Percentiles rank a stretch among this genome's conserved stretches.
Conservation (phyloP, 2,888 invertebrate species). For the Cheilosia vernalis region DNA sequence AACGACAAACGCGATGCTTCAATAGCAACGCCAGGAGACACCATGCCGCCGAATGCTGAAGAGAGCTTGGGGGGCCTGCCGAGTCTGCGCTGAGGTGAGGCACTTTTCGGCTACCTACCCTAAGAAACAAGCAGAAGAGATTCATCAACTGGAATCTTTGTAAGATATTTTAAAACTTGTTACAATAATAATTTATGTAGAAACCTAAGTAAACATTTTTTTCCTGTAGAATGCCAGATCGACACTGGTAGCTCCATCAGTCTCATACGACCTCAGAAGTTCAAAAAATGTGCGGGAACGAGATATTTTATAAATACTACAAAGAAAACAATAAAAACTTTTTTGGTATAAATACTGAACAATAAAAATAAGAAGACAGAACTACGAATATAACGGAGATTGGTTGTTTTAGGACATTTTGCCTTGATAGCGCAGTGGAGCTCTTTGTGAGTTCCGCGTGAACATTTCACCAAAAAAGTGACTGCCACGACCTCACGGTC, state of each 20-base stretch:
- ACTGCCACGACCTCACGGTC: too few species aligned
- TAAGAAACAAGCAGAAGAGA: slow-evolving; percentile 2
- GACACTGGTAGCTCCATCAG: slow-evolving; percentile 11
- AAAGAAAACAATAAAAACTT: not conserved
- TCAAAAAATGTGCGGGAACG: not conserved
- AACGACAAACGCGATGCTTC: not conserved
- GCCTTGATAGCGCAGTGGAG: too few species aligned
- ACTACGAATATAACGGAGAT: too few species aligned
- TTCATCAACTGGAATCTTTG: not conserved
- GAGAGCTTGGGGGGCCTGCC: slow-evolving; percentile 2
- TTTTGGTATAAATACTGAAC: not conserved
- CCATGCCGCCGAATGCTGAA: not conserved
- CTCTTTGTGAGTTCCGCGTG: too few species aligned
- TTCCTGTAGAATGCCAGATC: slow-evolving; percentile 5
- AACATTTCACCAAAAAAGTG: too few species aligned
- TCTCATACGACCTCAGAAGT: not conserved
- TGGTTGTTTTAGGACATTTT: too few species aligned
- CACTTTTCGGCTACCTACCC: slow-evolving; percentile 13
- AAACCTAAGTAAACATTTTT: not conserved
- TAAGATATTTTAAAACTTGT: slow-evolving; percentile 19
- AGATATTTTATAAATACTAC: not conserved
- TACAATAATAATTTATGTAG: not conserved
- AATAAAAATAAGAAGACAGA: not conserved
- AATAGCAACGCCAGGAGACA: slow-evolving; percentile 14
- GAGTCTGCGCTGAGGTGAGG: slow-evolving; percentile 11